A percentile compares a stretch with the other conserved stretches of the same genome.
Conservation (phyloP, 2,113 vertebrate genomes). For the Xyliphius kryptos region DNA sequence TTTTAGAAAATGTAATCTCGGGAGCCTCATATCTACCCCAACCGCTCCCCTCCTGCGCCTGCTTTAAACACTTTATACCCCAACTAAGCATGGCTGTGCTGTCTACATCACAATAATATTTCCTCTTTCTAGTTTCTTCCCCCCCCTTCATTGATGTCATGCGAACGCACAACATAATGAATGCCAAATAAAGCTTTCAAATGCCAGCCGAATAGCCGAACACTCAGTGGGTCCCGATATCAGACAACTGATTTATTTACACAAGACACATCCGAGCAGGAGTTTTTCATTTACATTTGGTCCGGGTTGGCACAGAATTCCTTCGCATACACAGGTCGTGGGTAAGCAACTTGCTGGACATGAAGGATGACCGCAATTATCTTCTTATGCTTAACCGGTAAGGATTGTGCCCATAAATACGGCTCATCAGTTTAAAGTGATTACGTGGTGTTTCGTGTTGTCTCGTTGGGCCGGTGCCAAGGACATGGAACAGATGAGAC, state of each 20-base stretch:
- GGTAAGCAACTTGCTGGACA: background rate
- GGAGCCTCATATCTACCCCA: background rate
- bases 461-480: background rate
- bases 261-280: background rate
- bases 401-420: background rate
- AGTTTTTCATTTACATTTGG: background rate
- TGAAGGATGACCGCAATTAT: background rate
- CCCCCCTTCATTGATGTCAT: background rate
- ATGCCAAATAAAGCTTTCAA: background rate
- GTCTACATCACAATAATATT: background rate
- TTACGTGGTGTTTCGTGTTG: background rate
- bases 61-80: background rate
- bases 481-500: conserved; percentile 2
- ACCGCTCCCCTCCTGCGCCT: background rate
- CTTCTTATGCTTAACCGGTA: background rate
- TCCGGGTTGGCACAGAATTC: background rate
- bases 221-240: background rate
- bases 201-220: background rate
- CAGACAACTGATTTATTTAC: background rate
- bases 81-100: background rate
- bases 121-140: background rate
- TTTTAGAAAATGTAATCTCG: background rate
- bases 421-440: background rate
- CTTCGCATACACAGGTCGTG: background rate
- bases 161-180: background rate